phyloP scores from a whole-genome alignment of 2,113 vertebrate genomes.

The Ceyx melanurus region DNA sequence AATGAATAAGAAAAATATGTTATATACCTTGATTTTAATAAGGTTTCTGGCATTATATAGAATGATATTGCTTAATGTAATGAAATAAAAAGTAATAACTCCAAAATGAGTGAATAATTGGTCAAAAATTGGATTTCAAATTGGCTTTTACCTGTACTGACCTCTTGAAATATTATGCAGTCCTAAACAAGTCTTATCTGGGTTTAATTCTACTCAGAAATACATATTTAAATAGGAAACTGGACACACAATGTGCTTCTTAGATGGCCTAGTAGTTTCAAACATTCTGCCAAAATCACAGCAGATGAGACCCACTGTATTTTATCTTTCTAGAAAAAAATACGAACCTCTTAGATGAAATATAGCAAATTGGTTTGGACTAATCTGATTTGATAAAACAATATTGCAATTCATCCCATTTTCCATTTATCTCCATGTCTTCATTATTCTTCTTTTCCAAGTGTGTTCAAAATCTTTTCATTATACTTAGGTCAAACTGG shows the following conservation, averaged over 20 bases:
- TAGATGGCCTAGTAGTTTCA: neutral
- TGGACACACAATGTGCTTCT: neutral
- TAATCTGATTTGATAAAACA: neutral
- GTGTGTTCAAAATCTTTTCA: neutral
- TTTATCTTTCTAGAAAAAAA: constrained; percentile 38
- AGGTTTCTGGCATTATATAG: neutral
- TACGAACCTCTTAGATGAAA: neutral
- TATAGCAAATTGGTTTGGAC: neutral
- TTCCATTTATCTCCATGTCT: neutral
- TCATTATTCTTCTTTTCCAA: constrained; percentile 20
- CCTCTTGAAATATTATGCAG: neutral
- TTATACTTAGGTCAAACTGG: neutral
- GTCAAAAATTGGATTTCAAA: neutral
- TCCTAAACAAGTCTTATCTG: neutral
- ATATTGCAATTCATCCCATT: neutral
- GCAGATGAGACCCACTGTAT: neutral
- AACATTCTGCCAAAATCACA: neutral
- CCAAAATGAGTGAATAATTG: neutral
- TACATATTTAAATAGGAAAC: neutral
- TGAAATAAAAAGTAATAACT: neutral
- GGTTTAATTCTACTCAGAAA: neutral
- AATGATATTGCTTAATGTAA: neutral
- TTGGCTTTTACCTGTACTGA: neutral
- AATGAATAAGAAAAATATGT: neutral
- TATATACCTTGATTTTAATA: neutral